These are phyloP conservation scores for Ia io DNA, from an alignment of 2,113 vertebrate species.

Conservation along the genomic window DNA sequence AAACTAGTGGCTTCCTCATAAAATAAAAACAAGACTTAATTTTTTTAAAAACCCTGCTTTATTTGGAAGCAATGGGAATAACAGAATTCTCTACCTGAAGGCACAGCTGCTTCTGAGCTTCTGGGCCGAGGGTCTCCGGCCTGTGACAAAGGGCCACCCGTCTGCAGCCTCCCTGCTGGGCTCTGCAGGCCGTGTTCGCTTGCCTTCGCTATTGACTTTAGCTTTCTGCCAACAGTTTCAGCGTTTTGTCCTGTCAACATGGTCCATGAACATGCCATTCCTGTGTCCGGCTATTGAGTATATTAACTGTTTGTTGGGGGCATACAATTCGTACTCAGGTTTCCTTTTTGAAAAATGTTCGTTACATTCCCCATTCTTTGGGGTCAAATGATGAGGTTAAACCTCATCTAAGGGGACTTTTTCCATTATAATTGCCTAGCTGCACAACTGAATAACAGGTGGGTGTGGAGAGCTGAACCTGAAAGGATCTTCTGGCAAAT, in stretches of 20 bases:
- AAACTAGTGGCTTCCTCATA: neutral
- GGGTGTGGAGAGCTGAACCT: neutral
- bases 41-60: neutral
- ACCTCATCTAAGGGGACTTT: neutral
- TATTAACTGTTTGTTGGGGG: conserved; percentile 51
- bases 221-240: conserved; percentile 23
- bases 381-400: neutral
- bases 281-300: neutral
- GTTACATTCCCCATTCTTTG: neutral
- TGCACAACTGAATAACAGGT: neutral
- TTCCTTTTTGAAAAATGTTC: neutral
- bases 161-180: neutral
- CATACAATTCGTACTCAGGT: neutral
- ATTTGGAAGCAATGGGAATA: conserved; percentile 23
- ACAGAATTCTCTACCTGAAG: conserved; percentile 62
- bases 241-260: conserved; percentile 51
- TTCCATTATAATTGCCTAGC: neutral
- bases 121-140: neutral
- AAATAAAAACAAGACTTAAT: neutral
- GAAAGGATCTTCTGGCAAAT: neutral
- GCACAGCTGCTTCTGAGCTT: neutral
- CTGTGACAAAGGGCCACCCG: neutral
- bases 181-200: neutral
- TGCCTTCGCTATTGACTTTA: conserved; percentile 52
- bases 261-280: neutral